phyloP scores from a whole-genome alignment of 2,797 vertebrate species.

The Artibeus jamaicensis region DNA sequence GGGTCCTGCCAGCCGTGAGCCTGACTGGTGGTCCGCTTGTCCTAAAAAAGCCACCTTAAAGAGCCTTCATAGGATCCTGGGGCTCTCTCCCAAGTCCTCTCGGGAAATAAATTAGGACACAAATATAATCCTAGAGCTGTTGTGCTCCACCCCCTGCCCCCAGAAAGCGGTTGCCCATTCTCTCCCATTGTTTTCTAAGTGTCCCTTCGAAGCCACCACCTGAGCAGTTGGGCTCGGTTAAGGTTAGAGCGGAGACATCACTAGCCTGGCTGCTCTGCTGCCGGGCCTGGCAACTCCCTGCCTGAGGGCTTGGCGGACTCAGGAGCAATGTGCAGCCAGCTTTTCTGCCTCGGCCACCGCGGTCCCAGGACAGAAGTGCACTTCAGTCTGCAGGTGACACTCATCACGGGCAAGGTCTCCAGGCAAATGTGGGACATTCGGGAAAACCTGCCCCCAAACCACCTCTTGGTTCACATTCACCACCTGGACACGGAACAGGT shows the following conservation, averaged over 20 bases:
- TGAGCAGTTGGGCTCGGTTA: background rate
- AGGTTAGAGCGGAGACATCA: background rate
- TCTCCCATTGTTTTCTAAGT: background rate
- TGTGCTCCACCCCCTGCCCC: background rate
- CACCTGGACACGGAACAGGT: background rate
- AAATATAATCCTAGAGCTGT: background rate
- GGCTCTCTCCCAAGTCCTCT: background rate
- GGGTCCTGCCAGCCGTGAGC: background rate
- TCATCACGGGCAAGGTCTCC: conserved; percentile 80
- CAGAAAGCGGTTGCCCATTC: background rate
- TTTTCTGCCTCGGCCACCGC: conserved; percentile 75
- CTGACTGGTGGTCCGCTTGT: background rate
- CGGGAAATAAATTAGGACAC: conserved; percentile 18
- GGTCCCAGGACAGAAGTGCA: conserved; percentile 89
- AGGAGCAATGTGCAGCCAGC: conserved; percentile 70
- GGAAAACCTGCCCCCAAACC: conserved; percentile 35
- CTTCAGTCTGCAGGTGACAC: conserved; percentile 84
- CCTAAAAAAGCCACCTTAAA: background rate
- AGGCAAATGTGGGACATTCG: conserved; percentile 7
- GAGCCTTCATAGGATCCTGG: background rate
- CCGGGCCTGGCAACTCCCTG: conserved; percentile 45
- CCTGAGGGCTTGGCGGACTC: conserved; percentile 74
- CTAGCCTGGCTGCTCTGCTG: background rate
- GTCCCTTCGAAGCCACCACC: background rate
- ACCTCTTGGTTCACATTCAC: background rate